These are phyloP conservation scores for Agriopis marginaria DNA, from an alignment of 2,888 invertebrate genomes.

Conservation along the genomic window DNA sequence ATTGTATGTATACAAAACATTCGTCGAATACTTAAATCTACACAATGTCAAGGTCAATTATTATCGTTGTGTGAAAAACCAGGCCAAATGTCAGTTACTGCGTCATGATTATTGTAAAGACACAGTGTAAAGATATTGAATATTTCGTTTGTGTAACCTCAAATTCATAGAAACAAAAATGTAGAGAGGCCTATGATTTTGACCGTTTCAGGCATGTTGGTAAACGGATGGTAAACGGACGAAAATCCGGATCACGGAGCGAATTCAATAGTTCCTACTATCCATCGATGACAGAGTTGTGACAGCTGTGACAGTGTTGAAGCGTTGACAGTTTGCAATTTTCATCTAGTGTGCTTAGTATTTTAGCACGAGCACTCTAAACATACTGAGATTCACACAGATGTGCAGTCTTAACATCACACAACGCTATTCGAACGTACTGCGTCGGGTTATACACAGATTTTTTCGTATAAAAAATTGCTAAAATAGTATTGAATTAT, in stretches of 20 bases:
- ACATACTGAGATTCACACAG: neutral
- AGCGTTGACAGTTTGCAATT: neutral
- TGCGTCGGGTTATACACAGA: neutral
- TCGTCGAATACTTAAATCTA: slow-evolving; percentile 7
- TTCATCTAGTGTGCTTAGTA: neutral
- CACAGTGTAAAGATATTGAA: no score
- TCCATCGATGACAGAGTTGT: neutral
- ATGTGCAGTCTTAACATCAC: neutral
- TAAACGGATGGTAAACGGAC: no score
- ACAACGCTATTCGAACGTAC: neutral
- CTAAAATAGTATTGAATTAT: neutral
- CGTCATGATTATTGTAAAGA: neutral
- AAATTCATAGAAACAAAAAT: neutral
- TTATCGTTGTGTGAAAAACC: neutral
- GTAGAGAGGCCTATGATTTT: neutral
- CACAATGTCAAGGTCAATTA: slow-evolving; percentile 27
- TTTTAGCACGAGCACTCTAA: slow-evolving; percentile 1
- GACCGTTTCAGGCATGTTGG: no score
- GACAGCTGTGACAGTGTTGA: slow-evolving; percentile 5
- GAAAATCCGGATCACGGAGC: neutral
- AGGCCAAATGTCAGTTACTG: neutral
- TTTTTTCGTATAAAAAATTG: neutral
- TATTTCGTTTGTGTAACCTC: neutral
- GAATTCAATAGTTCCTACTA: neutral
- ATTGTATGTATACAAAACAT: neutral